Conservation (phyloP, 2,113 vertebrate genomes). For the Neogale vison region DNA sequence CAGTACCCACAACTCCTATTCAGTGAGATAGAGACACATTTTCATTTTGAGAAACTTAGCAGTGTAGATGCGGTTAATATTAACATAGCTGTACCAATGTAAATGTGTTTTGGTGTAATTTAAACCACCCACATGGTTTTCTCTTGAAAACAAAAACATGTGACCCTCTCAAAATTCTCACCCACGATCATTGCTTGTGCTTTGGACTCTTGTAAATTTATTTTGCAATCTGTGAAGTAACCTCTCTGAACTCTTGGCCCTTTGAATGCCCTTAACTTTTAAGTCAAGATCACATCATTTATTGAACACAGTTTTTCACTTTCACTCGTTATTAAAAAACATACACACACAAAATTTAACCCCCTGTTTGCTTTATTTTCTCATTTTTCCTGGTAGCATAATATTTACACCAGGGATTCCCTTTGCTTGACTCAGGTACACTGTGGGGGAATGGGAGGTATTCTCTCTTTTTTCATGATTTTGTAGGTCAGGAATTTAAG, state of each 20-base stretch:
- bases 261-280: background rate
- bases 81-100: constrained; percentile 57
- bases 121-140: constrained; percentile 73
- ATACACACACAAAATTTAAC: background rate
- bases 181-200: background rate
- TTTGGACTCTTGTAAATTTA: background rate
- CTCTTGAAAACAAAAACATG: constrained; percentile 70
- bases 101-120: constrained; percentile 73
- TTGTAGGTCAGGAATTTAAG: background rate
- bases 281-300: background rate
- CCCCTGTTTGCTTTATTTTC: background rate
- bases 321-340: background rate
- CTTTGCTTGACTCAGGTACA: background rate
- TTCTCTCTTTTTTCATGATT: background rate
- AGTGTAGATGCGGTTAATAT: constrained; percentile 44
- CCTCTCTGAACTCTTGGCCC: background rate
- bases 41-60: constrained; percentile 35
- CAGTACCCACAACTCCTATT: background rate
- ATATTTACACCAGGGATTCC: background rate
- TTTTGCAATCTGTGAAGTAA: constrained; percentile 14
- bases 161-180: constrained; percentile 46
- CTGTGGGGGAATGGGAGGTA: background rate
- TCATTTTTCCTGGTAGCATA: background rate
- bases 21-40: background rate
- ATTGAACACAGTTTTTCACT: background rate